These are phyloP conservation scores for Drosophila crucigera DNA, from an alignment of 2,888 invertebrate species.

Conservation along the genomic window DNA sequence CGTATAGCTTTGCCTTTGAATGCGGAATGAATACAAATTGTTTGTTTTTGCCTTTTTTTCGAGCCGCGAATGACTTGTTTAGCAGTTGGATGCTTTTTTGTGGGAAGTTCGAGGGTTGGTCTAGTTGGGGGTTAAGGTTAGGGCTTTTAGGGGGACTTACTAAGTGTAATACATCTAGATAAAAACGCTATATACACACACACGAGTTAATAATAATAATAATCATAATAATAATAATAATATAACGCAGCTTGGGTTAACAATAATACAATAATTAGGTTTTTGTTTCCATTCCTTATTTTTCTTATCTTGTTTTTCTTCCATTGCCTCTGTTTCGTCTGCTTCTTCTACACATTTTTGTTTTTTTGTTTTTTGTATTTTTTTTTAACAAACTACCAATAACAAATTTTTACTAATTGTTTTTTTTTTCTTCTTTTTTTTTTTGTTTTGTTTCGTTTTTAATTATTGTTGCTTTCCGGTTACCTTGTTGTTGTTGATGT, in stretches of 20 bases:
- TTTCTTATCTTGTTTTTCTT: slow-evolving; percentile 32
- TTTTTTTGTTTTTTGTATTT: slow-evolving; percentile 40
- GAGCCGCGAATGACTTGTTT: slow-evolving; percentile 49
- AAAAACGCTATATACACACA: slow-evolving; percentile 79
- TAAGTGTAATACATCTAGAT: slow-evolving; percentile 81
- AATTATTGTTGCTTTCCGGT: slow-evolving; percentile 77
- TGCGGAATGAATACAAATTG: slow-evolving; percentile 73
- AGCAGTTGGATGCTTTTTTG: slow-evolving; percentile 7
- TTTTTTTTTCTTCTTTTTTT: slow-evolving; percentile 39
- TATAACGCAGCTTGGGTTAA: slow-evolving; percentile 82
- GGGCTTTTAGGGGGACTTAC: slow-evolving; percentile 34
- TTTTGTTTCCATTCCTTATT: slow-evolving; percentile 24
- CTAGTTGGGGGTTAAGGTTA: slow-evolving; percentile 2
- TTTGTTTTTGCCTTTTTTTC: slow-evolving; percentile 65
- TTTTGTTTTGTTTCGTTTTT: slow-evolving; percentile 43
- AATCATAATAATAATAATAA: slow-evolving; percentile 70
- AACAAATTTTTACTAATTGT: slow-evolving; percentile 80
- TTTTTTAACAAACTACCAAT: slow-evolving; percentile 79
- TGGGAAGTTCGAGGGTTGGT: slow-evolving; percentile 18
- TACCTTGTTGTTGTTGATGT: slow-evolving; percentile 73
- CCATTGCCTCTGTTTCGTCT: slow-evolving; percentile 39
- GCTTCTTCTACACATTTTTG: slow-evolving; percentile 54
- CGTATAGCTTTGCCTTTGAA: slow-evolving; percentile 54
- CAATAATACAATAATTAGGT: slow-evolving; percentile 82
- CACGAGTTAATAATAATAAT: slow-evolving; percentile 72